Conservation (phyloP, 2,797 vertebrate species). For the Eidolon dupreanum region DNA sequence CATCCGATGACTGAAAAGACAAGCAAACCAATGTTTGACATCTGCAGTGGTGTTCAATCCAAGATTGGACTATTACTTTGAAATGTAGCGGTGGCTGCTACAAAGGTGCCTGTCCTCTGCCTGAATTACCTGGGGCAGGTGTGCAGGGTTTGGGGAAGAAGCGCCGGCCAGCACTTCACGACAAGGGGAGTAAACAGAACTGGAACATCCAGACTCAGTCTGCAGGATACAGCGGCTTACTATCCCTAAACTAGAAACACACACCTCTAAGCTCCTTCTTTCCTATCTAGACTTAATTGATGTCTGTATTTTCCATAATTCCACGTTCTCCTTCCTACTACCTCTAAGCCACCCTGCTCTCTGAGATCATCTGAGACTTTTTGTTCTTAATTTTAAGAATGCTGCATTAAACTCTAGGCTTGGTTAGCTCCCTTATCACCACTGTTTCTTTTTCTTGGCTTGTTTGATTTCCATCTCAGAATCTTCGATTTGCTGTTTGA, state of each 20-base stretch:
- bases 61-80: not conserved
- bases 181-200: no score
- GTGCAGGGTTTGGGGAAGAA: no score
- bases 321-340: not conserved
- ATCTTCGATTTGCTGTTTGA: not conserved
- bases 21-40: not conserved
- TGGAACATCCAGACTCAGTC: no score
- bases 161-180: no score
- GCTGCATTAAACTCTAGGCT: no score
- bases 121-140: not conserved
- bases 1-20: not conserved
- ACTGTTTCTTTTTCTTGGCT: not conserved
- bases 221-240: accelerated
- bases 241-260: not conserved
- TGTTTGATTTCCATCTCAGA: no score
- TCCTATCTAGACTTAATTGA: no score
- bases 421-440: not conserved
- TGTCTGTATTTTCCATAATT: not conserved
- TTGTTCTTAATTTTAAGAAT: not conserved
- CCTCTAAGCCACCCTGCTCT: no score
- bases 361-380: not conserved
- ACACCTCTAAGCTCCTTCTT: no score
- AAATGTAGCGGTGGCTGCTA: no score
- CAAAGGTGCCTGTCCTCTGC: no score
- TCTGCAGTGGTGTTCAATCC: not conserved